Evolutionary conservation across 2,888 invertebrate genomes (phyloP), one percentile per base, ranked within the genome.

Genomic region (Anoncus sp.): DNA sequence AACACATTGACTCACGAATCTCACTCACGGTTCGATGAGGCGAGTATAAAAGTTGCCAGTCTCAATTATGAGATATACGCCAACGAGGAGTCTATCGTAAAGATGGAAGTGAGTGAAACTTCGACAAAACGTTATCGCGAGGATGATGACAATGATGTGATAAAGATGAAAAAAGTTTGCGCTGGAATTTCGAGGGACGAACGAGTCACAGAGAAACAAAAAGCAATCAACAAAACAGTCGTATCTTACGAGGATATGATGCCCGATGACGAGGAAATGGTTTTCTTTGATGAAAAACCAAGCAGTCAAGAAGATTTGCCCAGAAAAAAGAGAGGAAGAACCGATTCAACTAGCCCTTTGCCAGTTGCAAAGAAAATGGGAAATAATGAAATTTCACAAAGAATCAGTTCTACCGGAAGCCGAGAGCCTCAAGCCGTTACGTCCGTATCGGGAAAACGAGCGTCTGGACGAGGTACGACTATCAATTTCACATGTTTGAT

Each of bases 51-150:
- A 67, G 20, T 75, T 9, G 40, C 43, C 10, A 78, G 55, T 49
- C 14, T 71, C 2, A 74, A 74, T 38, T 59, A 65, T 38, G 65
- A 59, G 14, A 69, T 35, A n/a, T 53, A 55, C 22, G 10, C 55
- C 4, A 22, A 24, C 14, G 14, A 66, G 2, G 70, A 71, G 4
- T 65, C n/a, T n/a, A n/a, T 49, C 6, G 22, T 1, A 7, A 22
- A 20, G 9, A 2, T 27, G 3, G 31, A 27, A 20, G 31, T 14
- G 10, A 12, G 12, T 0, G 51, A 59, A n/a, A 47, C 24, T 27
- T 22, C 74, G n/a, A n/a, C n/a, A 31, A 75, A 78, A 20, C 65
- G 77, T 6, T 16, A 14, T n/a, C 74, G 74, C 3, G 77, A 70
- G 1, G 57, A 65, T 5, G 65, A 70, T 1, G 65, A 77, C 45